These are phyloP conservation scores for Parapristionchus giblindavisi DNA, from an alignment of 2,888 invertebrate species.

Conservation along the genomic window DNA sequence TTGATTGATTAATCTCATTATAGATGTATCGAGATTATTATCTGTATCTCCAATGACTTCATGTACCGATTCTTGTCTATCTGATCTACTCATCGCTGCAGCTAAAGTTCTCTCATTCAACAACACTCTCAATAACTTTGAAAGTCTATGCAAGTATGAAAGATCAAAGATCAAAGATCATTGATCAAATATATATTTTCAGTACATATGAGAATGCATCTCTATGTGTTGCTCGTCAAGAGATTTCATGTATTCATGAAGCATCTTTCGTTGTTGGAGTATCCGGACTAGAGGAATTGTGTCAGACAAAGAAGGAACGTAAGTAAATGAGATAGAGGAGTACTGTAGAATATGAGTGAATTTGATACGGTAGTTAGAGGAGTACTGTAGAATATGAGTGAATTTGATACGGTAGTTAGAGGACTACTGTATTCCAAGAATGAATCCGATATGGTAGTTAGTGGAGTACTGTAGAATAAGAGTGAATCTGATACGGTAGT, in stretches of 20 bases:
- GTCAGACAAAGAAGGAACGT: conserved; percentile 30
- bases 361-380: too few species aligned
- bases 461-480: too few species aligned
- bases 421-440: not conserved
- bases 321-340: not conserved
- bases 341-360: not conserved
- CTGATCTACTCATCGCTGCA: conserved; percentile 32
- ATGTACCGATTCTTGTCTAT: conserved; percentile 23
- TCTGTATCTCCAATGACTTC: conserved; percentile 15
- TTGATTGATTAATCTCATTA: not conserved
- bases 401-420: too few species aligned
- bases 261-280: conserved; percentile 27
- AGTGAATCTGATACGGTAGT: too few species aligned
- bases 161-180: conserved; percentile 4
- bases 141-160: conserved; percentile 30
- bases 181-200: not conserved
- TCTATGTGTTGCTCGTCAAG: conserved; percentile 27
- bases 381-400: too few species aligned
- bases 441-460: too few species aligned
- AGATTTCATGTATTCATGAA: conserved; percentile 23
- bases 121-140: conserved; percentile 33
- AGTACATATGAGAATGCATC: conserved; percentile 27
- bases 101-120: conserved; percentile 25
- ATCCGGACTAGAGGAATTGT: conserved; percentile 30
- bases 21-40: conserved; percentile 17